A percentile compares a stretch with the other conserved stretches of the same genome.
phyloP scores from a whole-genome alignment of 2,113 vertebrate genomes.

The Rattus norvegicus region GRCr8 NC_086026.1:10562501-10563000 shows the following conservation, averaged over 20 bases:
- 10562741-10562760: neutral
- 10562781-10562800: neutral
- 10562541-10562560: no score
- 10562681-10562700: neutral
- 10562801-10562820: neutral
- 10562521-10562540: no score
- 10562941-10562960: no score
- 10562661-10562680: neutral
- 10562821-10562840: neutral
- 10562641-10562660: neutral
- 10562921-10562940: neutral
- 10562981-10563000: no score
- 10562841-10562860: neutral
- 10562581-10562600: no score
- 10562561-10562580: no score
- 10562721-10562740: neutral
- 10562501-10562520: no score
- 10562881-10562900: neutral
- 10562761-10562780: neutral
- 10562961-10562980: no score
- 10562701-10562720: neutral
- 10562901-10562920: neutral
- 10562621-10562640: neutral
- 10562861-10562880: neutral
- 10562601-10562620: no score